Conservation (phyloP, 2,113 vertebrate species). For the Sander vitreus region DNA sequence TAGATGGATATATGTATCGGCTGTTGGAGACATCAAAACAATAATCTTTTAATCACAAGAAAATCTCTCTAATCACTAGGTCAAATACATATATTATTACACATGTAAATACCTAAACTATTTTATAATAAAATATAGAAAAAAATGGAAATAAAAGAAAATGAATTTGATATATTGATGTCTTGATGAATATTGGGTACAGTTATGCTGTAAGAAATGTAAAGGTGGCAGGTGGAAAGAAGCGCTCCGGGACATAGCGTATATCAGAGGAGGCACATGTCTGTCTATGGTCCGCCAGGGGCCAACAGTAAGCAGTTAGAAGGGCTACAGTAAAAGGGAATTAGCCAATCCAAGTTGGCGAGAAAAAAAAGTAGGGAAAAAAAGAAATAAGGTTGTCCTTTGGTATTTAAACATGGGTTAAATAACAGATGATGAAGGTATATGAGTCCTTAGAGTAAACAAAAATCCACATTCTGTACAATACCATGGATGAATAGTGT, state of each 20-base stretch:
- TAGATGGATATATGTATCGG: not conserved
- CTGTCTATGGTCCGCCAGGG: not conserved
- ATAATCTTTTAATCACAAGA: conserved; percentile 34
- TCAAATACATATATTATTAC: conserved; percentile 13
- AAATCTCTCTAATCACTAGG: conserved; percentile 18
- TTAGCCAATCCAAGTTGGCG: not conserved
- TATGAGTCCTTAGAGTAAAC: too few relatives aligned
- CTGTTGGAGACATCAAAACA: conserved; percentile 17
- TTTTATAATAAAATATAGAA: not conserved
- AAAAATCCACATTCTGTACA: not conserved
- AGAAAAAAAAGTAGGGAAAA: not conserved
- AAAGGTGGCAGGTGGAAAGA: not conserved
- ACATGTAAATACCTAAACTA: not conserved
- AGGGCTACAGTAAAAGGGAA: not conserved
- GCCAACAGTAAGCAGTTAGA: not conserved
- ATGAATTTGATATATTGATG: not conserved
- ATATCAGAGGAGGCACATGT: conserved; percentile 1
- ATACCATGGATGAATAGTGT: not conserved
- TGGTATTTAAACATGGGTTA: not conserved
- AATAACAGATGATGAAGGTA: not conserved
- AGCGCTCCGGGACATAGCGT: not conserved
- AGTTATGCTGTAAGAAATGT: not conserved
- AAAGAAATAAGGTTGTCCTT: too few relatives aligned
- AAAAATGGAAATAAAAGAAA: not conserved
- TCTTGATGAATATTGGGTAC: not conserved